phyloP scores from a whole-genome alignment of 1,140 invertebrate genomes.

The Bombyx mandarina region DNA sequence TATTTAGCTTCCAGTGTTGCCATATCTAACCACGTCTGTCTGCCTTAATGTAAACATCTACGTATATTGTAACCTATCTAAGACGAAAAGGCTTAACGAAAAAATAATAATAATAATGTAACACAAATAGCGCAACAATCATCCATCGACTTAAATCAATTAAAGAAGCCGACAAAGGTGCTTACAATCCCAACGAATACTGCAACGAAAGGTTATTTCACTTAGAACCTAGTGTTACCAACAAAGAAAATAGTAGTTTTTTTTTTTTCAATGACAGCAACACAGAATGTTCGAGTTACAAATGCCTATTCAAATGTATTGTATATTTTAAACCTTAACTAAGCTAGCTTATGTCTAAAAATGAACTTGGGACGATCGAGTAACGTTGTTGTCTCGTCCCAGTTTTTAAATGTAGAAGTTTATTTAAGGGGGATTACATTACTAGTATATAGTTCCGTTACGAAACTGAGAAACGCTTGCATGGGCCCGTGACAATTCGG shows the following conservation, averaged over 20 bases:
- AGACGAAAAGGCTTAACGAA: conserved; percentile 49
- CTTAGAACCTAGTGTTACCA: conserved; percentile 28
- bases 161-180: conserved; percentile 25
- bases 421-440: neutral
- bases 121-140: conserved; percentile 45
- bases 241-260: conserved; percentile 27
- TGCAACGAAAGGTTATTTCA: conserved; percentile 28
- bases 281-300: conserved; percentile 58
- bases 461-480: too few species aligned
- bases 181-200: conserved; percentile 41
- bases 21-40: conserved; percentile 24
- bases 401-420: conserved; percentile 5
- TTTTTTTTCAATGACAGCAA: conserved; percentile 36
- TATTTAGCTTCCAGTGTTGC: conserved; percentile 6
- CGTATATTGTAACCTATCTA: conserved; percentile 59
- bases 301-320: conserved; percentile 38
- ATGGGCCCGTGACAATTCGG: too few species aligned
- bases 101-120: conserved; percentile 18
- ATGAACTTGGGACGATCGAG: conserved; percentile 32
- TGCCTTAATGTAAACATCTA: conserved; percentile 59
- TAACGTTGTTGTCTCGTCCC: conserved; percentile 17
- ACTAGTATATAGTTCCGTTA: neutral
- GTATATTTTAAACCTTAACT: conserved; percentile 45
- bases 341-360: conserved; percentile 51
- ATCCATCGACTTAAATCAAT: conserved; percentile 39